Evolutionary conservation across 2,888 invertebrate species (phyloP).

Genomic region (Hofmannophila pseudospretella): DNA sequence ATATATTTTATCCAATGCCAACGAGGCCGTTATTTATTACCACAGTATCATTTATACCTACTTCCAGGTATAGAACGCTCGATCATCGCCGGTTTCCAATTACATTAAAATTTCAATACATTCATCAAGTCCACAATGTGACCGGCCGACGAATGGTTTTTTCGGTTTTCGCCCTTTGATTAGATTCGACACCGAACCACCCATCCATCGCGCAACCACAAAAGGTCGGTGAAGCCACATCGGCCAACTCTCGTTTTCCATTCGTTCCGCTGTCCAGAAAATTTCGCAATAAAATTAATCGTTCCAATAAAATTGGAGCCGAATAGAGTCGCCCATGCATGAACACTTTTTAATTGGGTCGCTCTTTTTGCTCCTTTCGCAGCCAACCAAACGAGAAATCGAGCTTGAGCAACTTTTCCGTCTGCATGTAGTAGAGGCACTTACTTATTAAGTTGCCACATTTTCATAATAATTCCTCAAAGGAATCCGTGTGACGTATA

Average conservation of each 20-base stretch:
- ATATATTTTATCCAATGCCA: slow-evolving; percentile 19
- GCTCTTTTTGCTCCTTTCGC: slow-evolving; percentile 61
- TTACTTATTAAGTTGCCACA: background rate
- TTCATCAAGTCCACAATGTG: slow-evolving; percentile 39
- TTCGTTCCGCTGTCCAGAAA: slow-evolving; percentile 74
- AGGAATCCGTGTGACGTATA: no score
- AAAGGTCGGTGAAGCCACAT: slow-evolving; percentile 55
- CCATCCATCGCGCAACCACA: slow-evolving; percentile 62
- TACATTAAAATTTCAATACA: slow-evolving; percentile 61
- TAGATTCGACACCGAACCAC: slow-evolving; percentile 56
- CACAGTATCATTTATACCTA: slow-evolving; percentile 13
- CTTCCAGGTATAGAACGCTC: slow-evolving; percentile 24
- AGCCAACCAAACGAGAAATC: slow-evolving; percentile 58
- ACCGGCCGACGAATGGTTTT: slow-evolving; percentile 32
- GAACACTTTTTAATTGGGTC: slow-evolving; percentile 76
- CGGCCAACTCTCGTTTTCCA: slow-evolving; percentile 54
- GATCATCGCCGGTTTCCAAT: slow-evolving; percentile 49
- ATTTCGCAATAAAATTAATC: slow-evolving; percentile 76
- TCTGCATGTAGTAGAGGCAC: slow-evolving; percentile 13
- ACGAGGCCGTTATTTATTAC: slow-evolving; percentile 20
- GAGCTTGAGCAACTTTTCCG: slow-evolving; percentile 49
- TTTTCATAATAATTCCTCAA: background rate
- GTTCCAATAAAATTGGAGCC: slow-evolving; percentile 71
- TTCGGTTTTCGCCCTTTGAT: slow-evolving; percentile 55
- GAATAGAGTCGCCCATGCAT: slow-evolving; percentile 71